Evolutionary conservation across 2,797 vertebrate genomes (phyloP).

Genomic region (Hemibagrus guttatus): DNA sequence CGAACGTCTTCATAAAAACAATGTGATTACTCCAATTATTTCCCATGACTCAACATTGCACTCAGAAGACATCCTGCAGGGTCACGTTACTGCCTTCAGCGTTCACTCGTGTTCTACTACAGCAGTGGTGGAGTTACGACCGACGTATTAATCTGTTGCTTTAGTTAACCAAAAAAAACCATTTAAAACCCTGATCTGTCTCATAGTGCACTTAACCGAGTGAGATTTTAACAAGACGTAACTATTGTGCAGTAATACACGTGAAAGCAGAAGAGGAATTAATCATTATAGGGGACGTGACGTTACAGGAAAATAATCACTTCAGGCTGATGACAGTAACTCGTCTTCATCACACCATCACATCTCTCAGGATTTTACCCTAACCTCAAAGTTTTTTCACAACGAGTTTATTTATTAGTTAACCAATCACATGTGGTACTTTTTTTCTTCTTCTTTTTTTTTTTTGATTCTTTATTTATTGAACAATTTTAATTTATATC

Average conservation of each 20-base stretch:
- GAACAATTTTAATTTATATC: no score
- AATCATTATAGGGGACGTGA: neutral
- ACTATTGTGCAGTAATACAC: no score
- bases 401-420: neutral
- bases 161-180: no score
- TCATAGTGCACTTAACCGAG: no score
- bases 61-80: no score
- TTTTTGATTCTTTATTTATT: no score
- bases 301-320: neutral
- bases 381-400: neutral
- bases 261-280: no score
- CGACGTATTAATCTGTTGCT: neutral
- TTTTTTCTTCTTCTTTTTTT: no score
- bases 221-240: no score
- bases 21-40: conserved; percentile 59
- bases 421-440: neutral
- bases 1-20: conserved; percentile 9
- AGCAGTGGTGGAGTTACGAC: neutral
- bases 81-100: neutral
- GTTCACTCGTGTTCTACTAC: neutral
- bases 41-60: conserved; percentile 48
- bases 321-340: neutral
- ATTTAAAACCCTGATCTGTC: no score
- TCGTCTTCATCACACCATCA: neutral
- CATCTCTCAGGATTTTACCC: neutral